Evolutionary conservation across 2,113 vertebrate species (phyloP), one percentile per base, ranked within the genome.

Genomic region (Rissa tridactyla): DNA sequence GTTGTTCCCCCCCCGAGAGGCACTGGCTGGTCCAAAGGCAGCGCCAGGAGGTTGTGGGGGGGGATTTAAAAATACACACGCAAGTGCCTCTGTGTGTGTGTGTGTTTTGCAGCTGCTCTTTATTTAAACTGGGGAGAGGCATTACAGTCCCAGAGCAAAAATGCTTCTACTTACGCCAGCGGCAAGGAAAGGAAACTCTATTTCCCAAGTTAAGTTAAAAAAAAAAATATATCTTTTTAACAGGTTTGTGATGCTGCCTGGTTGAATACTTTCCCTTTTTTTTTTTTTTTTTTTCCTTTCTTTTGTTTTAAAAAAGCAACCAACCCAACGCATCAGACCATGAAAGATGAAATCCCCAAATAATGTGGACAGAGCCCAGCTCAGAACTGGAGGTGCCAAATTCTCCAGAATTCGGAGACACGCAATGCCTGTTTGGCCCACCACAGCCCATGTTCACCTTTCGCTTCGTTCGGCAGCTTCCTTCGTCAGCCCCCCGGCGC

Each of bases 401-500:
- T 42, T 30, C 65, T n/a, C 51, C 34, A n/a, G 9, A 66, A 30
- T 46, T 14, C 2, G 1, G 52, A 54, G 86, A 2, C 3, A 12
- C 1, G 3, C 2, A 2, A 8, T 34, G 34, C 77, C 29, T 51
- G 9, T 32, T 7, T 7, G 51, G 62, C 2, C 23, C 52, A 15
- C 47, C 72, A 6, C 42, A 29, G n/a, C 16, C 70, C 34, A 11
- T 1, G 14, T 30, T 54, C 21, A 11, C 36, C 42, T 52, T 44
- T 32, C 10, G 4, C 52, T 22, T 25, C 19, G 15, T 7, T 3
- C 29, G 47, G 20, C 17, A 6, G 17, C 14, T 58, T 29, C 18
- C 25, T 29, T 30, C 3, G 0, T 15, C 83, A 27, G 2, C 46
- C 6, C 32, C 4, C 2, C 57, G 5, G n/a, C 5, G 3, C 1